Evolutionary conservation across 2,113 vertebrate genomes (phyloP).

Genomic region (Clarias batrachus): DNA sequence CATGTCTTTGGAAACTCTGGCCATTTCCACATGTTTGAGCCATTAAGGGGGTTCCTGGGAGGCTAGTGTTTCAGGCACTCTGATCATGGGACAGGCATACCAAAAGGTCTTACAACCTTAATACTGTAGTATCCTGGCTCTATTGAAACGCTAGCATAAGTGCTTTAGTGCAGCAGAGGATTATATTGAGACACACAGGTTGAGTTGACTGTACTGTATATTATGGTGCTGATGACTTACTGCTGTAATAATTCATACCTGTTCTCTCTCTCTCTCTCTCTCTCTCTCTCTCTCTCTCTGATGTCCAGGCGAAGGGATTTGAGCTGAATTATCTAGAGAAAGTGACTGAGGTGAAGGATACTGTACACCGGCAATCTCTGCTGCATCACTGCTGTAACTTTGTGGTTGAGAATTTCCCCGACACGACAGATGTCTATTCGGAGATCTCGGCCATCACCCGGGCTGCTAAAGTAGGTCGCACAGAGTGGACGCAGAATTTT

Average conservation of each 20-base stretch:
- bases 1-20: too few species aligned
- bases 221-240: not conserved
- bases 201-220: not conserved
- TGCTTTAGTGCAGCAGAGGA: too few species aligned
- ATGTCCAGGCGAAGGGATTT: slow-evolving; percentile 85
- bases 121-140: too few species aligned
- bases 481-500: not conserved
- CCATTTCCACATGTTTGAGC: too few species aligned
- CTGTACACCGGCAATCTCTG: slow-evolving; percentile 89
- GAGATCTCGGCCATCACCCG: slow-evolving; percentile 89
- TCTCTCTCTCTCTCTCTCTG: not conserved
- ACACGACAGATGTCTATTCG: slow-evolving; percentile 89
- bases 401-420: slow-evolving; percentile 84
- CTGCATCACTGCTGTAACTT: slow-evolving; percentile 88
- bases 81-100: too few species aligned
- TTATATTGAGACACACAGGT: too few species aligned
- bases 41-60: too few species aligned
- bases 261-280: too few species aligned
- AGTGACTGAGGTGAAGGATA: slow-evolving; percentile 96
- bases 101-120: too few species aligned
- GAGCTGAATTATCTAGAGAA: slow-evolving; percentile 95
- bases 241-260: not conserved
- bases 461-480: slow-evolving; percentile 82
- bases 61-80: too few species aligned
- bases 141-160: too few species aligned